These are phyloP conservation scores for Drosophila basisetae DNA, from an alignment of 2,888 invertebrate genomes.

Conservation along the genomic window DNA sequence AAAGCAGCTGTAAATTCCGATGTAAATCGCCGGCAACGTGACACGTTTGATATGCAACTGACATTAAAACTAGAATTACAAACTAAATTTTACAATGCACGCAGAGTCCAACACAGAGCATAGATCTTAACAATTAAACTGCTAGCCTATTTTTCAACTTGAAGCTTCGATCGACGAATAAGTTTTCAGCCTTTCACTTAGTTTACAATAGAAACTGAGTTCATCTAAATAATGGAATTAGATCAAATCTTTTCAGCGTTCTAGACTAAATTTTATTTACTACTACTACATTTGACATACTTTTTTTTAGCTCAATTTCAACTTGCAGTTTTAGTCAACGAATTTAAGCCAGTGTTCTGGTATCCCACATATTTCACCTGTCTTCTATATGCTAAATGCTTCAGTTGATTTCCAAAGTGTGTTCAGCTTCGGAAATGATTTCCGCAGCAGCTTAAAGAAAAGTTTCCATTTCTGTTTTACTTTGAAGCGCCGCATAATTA, in stretches of 20 bases:
- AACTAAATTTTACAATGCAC: constrained; percentile 16
- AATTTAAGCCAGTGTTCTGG: neutral
- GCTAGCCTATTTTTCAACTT: constrained; percentile 56
- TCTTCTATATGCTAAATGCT: constrained; percentile 14
- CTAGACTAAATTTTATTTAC: constrained; percentile 20
- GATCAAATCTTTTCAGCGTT: neutral
- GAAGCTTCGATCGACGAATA: constrained; percentile 12
- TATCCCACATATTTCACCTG: neutral
- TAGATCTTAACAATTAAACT: constrained; percentile 42
- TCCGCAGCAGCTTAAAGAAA: constrained; percentile 21
- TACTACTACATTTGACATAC: constrained; percentile 3
- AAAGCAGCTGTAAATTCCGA: constrained; percentile 39
- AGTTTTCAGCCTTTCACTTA: constrained; percentile 61
- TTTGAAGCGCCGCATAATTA: constrained; percentile 76
- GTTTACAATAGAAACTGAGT: neutral
- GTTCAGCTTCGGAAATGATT: constrained; percentile 10
- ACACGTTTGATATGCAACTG: constrained; percentile 61
- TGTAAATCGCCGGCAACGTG: constrained; percentile 42
- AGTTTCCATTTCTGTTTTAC: constrained; percentile 43
- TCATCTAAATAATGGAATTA: constrained; percentile 9
- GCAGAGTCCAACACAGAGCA: constrained; percentile 18
- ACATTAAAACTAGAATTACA: constrained; percentile 63
- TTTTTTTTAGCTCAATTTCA: constrained; percentile 1
- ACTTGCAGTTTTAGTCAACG: neutral
- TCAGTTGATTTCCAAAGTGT: constrained; percentile 30